Evolutionary conservation across 2,797 vertebrate genomes (phyloP).

Genomic region (Synanceia verrucosa): DNA sequence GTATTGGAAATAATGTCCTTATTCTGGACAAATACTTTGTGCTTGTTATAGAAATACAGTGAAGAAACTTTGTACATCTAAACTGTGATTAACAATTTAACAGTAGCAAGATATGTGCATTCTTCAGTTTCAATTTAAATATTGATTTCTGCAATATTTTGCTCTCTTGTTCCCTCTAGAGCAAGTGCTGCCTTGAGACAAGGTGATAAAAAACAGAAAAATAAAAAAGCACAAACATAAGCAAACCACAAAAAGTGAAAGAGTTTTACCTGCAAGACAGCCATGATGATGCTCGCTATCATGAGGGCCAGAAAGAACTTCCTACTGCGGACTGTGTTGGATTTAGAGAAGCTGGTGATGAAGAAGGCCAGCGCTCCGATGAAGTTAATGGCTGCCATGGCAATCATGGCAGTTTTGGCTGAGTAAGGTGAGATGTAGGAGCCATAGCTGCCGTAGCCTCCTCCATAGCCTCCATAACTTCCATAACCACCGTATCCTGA

Average conservation of each 20-base stretch:
- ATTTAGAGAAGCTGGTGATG: constrained; percentile 83
- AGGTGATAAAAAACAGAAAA: not conserved
- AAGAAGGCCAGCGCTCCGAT: constrained; percentile 81
- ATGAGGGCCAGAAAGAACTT: constrained; percentile 86
- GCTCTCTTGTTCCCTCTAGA: not conserved
- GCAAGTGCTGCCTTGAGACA: not conserved
- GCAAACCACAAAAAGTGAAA: not conserved
- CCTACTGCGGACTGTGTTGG: constrained; percentile 72
- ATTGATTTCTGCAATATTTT: not conserved
- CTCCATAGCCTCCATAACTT: constrained; percentile 36
- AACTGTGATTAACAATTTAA: not conserved
- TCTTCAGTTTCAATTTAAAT: not conserved
- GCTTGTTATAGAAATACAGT: not conserved
- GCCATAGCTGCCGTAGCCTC: constrained; percentile 63
- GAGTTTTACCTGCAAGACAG: constrained; percentile 74
- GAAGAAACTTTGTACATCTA: not conserved
- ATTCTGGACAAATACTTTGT: not conserved
- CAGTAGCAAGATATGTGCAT: not conserved
- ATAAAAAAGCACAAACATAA: not conserved
- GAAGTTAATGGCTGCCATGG: constrained; percentile 88
- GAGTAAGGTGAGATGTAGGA: constrained; percentile 85
- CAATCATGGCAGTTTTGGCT: constrained; percentile 90
- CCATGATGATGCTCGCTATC: constrained; percentile 78
- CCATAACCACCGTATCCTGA: constrained; percentile 59
- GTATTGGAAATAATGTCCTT: not conserved